Percentiles rank a stretch among this genome's conserved stretches.
Evolutionary conservation across 2,888 invertebrate genomes (phyloP).

Genomic region (Nebria brevicollis): DNA sequence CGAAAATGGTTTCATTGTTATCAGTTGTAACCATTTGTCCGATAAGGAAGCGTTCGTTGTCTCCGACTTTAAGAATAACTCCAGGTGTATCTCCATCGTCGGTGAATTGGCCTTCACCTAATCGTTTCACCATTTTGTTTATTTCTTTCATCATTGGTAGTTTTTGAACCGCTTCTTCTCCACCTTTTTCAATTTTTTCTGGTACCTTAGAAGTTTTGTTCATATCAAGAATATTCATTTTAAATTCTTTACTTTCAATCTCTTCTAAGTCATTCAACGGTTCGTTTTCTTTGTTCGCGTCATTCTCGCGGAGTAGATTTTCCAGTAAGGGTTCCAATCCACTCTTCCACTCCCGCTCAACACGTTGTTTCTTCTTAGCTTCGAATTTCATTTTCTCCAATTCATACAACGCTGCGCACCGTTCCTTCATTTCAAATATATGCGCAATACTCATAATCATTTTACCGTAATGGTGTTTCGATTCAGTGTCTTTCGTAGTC

Average conservation of each 20-base stretch:
- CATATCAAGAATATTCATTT: slow-evolving; percentile 63
- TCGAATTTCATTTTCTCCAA: slow-evolving; percentile 59
- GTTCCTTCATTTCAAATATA: slow-evolving; percentile 82
- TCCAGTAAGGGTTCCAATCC: slow-evolving; percentile 62
- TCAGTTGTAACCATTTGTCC: slow-evolving; percentile 79
- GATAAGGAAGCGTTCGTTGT: slow-evolving; percentile 75
- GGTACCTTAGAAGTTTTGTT: slow-evolving; percentile 70
- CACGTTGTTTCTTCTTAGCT: slow-evolving; percentile 58
- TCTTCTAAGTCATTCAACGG: slow-evolving; percentile 50
- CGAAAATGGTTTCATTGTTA: slow-evolving; percentile 72
- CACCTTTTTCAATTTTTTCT: slow-evolving; percentile 67
- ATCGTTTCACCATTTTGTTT: slow-evolving; percentile 70
- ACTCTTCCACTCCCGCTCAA: slow-evolving; percentile 59
- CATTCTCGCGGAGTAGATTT: slow-evolving; percentile 64
- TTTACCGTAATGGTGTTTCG: slow-evolving; percentile 64
- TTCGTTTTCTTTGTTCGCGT: slow-evolving; percentile 65
- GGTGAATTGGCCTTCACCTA: slow-evolving; percentile 69
- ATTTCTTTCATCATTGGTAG: slow-evolving; percentile 74
- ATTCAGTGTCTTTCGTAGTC: slow-evolving; percentile 68
- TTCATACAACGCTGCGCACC: slow-evolving; percentile 73
- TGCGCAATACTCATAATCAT: slow-evolving; percentile 73
- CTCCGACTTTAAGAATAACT: slow-evolving; percentile 65
- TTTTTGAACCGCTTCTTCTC: slow-evolving; percentile 65
- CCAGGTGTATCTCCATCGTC: slow-evolving; percentile 66
- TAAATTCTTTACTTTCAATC: slow-evolving; percentile 56